These are phyloP conservation scores for Xestia c-nigrum DNA, from an alignment of 2,888 invertebrate genomes.

Conservation along the genomic window DNA sequence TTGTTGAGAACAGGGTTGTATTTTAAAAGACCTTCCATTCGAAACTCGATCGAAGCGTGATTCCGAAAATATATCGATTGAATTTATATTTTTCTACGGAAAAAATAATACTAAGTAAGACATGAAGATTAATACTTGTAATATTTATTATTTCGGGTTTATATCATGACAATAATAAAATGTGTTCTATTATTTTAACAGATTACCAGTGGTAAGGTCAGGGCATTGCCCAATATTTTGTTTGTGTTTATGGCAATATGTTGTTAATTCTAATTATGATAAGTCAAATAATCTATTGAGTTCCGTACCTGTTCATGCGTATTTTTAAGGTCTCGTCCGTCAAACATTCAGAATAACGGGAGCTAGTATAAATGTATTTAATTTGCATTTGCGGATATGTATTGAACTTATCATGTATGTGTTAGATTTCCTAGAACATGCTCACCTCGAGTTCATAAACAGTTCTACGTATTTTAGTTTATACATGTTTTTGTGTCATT, in stretches of 20 bases:
- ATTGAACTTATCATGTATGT: neutral
- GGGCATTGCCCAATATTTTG: neutral
- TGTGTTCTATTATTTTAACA: neutral
- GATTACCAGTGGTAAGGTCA: neutral
- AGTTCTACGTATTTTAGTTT: neutral
- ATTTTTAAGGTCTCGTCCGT: conserved; percentile 1
- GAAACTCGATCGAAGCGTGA: conserved; percentile 5
- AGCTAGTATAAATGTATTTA: neutral
- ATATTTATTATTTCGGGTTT: conserved; percentile 20
- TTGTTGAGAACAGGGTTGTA: neutral
- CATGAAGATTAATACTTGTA: neutral
- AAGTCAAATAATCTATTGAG: conserved; percentile 49
- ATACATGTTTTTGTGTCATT: neutral
- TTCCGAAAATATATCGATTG: conserved; percentile 1
- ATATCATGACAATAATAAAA: conserved; percentile 51
- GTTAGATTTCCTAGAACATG: neutral
- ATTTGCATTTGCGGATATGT: neutral
- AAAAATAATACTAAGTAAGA: neutral
- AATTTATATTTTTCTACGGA: conserved; percentile 16
- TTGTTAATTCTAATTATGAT: conserved; percentile 14
- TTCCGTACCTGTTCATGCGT: conserved; percentile 32
- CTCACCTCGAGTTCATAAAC: neutral
- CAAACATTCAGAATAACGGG: neutral
- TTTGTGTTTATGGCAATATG: conserved; percentile 12
- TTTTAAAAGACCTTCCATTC: neutral